phyloP scores from a whole-genome alignment of 2,888 invertebrate species.

The Cheilosia grossa region DNA sequence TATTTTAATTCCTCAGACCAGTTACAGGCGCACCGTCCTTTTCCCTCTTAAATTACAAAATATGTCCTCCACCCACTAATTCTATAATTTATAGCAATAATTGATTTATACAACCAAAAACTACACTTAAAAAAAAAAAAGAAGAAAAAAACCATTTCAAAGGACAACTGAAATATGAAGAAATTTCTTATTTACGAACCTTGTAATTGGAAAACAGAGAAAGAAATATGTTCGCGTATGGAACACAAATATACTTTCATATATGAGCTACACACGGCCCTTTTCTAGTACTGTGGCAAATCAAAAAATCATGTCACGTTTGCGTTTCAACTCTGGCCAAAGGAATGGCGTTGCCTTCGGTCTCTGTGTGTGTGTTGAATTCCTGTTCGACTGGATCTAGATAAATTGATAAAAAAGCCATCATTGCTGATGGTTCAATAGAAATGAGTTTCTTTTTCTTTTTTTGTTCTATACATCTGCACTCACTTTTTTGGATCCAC shows the following conservation, averaged over 20 bases:
- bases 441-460: conserved; percentile 29
- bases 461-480: background rate
- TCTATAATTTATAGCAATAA: conserved; percentile 5
- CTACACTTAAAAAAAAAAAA: background rate
- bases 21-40: too few species aligned
- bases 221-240: conserved; percentile 44
- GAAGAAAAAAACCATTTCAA: conserved; percentile 16
- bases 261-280: conserved; percentile 50
- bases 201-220: conserved; percentile 57
- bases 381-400: conserved; percentile 63
- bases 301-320: conserved; percentile 71
- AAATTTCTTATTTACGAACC: conserved; percentile 22
- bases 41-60: too few species aligned
- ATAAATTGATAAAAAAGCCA: conserved; percentile 75
- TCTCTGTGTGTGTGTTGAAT: conserved; percentile 37
- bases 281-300: conserved; percentile 35
- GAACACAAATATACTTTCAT: conserved; percentile 61
- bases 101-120: conserved; percentile 35
- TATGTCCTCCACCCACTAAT: too few species aligned
- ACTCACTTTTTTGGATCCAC: conserved; percentile 32
- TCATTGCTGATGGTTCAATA: conserved; percentile 74
- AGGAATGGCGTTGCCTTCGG: conserved; percentile 29
- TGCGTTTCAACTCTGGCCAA: conserved; percentile 65
- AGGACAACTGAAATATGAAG: background rate
- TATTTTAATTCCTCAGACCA: too few species aligned